Conservation (phyloP, 2,888 invertebrate genomes). For the Trilocha varians region DNA sequence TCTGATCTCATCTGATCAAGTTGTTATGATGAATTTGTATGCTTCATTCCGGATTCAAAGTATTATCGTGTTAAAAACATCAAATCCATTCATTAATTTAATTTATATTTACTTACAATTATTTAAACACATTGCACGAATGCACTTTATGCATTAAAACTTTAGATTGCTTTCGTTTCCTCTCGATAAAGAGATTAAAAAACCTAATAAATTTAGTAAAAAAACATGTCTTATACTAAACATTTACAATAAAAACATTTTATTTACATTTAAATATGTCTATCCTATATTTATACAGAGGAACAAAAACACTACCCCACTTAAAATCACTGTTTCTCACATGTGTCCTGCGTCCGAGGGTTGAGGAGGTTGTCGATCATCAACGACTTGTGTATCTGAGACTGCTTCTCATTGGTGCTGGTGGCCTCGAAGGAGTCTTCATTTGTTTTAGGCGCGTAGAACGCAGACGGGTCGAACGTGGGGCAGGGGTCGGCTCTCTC, state of each 20-base stretch:
- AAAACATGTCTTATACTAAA: slow-evolving; percentile 39
- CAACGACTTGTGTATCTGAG: slow-evolving; percentile 54
- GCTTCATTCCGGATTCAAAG: background rate
- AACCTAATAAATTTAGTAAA: slow-evolving; percentile 6
- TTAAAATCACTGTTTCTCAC: slow-evolving; percentile 40
- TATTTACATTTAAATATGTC: slow-evolving; percentile 57
- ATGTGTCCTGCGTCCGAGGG: slow-evolving; percentile 45
- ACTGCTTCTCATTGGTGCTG: slow-evolving; percentile 40
- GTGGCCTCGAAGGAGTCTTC: slow-evolving; percentile 38
- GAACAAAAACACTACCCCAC: slow-evolving; percentile 58
- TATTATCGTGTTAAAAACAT: background rate
- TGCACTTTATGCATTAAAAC: slow-evolving; percentile 35
- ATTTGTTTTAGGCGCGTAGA: slow-evolving; percentile 53
- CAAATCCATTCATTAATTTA: slow-evolving; percentile 11
- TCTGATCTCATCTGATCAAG: too few relatives aligned
- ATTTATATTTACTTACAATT: slow-evolving; percentile 30
- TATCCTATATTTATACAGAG: slow-evolving; percentile 50
- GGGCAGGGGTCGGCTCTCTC: slow-evolving; percentile 51
- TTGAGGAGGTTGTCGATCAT: slow-evolving; percentile 63
- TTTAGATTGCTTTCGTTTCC: slow-evolving; percentile 22
- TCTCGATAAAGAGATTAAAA: slow-evolving; percentile 8
- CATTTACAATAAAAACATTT: slow-evolving; percentile 67
- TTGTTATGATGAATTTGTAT: too few relatives aligned
- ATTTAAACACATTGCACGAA: slow-evolving; percentile 58
- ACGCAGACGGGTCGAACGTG: slow-evolving; percentile 61